Base-by-base conservation (phyloP, 2,888 invertebrate genomes). In the Acrobasis suavella region DNA sequence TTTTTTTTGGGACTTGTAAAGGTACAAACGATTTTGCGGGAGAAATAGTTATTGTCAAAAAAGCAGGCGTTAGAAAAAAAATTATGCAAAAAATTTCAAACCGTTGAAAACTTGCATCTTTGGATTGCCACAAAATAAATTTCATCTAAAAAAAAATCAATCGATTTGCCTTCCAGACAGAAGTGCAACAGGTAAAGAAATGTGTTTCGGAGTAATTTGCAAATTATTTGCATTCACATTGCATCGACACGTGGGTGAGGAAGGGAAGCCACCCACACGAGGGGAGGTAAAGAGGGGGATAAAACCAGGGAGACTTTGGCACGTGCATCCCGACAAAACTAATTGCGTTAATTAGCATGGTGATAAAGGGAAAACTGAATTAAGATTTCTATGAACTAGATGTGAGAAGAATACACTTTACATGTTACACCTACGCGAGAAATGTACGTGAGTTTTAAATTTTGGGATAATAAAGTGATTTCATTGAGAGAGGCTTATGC, bases 221-320 rank as follows among this genome's bases (percentile, higher is more conserved):
- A 42, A 56, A 56, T 17, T 42, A 56, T 22, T 42, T 56, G 56
- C 17, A 17, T 42, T 56, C 56, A 14, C 56, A 56, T 38, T 42
- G 54, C 42, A 56, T 14, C 46, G 5, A 17, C 46, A 46, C 39
- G 56, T 56, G 42, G 56, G 56, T 10, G 56, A 1, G 16, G 17
- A 15, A n/a, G 22, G 42, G 46, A 39, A 6, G 1, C 5, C 16
- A 38, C 56, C 56, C 56, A 42, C 56, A 16, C 55, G 14, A 52
- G 15, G 7, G 51, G 51, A 32, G 32, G 50, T 17, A 32, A 32
- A n/a, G 5, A 14, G 46, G 46, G 14, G 32, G 7, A 32, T 52
- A 32, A 37, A 52, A 52, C 8, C 17, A 17, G 52, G 51, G 32
- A 32, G 52, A 37, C 14, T 52, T 52, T 14, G 9, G 14, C 52